phyloP scores from a whole-genome alignment of 2,888 invertebrate genomes.

The Sialis fuliginosa region DNA sequence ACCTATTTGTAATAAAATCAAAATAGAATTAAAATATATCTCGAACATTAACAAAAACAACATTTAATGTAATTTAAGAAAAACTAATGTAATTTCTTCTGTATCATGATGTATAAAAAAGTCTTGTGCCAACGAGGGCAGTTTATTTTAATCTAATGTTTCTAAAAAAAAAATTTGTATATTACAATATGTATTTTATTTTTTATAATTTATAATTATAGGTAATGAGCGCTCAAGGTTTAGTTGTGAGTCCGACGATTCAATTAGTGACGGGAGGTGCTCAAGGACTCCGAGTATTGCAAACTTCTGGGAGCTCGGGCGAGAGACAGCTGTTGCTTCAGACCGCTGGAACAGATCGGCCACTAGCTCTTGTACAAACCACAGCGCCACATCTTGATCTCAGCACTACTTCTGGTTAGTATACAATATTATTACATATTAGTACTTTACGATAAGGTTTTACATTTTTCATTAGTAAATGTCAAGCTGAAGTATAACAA shows the following conservation, averaged over 20 bases:
- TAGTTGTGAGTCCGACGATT: constrained; percentile 31
- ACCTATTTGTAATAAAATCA: too few relatives aligned
- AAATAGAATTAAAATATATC: too few relatives aligned
- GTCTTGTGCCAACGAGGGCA: neutral
- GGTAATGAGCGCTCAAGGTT: constrained; percentile 30
- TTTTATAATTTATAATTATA: constrained; percentile 11
- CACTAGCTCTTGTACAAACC: constrained; percentile 23
- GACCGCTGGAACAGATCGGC: constrained; percentile 24
- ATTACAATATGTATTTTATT: neutral
- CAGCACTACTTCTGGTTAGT: neutral
- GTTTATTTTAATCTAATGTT: neutral
- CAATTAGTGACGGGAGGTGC: constrained; percentile 25
- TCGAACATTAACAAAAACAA: too few relatives aligned
- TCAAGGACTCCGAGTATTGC: constrained; percentile 26
- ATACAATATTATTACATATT: neutral
- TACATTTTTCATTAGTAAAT: too few relatives aligned
- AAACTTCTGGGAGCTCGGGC: constrained; percentile 11
- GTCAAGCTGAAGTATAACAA: too few relatives aligned
- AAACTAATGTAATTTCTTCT: too few relatives aligned
- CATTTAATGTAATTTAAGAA: too few relatives aligned
- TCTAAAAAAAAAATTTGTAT: neutral
- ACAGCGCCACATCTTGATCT: constrained; percentile 11
- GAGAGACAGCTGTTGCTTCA: constrained; percentile 19
- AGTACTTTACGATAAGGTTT: too few relatives aligned
- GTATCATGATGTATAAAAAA: too few relatives aligned